These are phyloP conservation scores for Ailuropoda melanoleuca DNA, from an alignment of 2,113 vertebrate genomes.

Conservation along the genomic window DNA sequence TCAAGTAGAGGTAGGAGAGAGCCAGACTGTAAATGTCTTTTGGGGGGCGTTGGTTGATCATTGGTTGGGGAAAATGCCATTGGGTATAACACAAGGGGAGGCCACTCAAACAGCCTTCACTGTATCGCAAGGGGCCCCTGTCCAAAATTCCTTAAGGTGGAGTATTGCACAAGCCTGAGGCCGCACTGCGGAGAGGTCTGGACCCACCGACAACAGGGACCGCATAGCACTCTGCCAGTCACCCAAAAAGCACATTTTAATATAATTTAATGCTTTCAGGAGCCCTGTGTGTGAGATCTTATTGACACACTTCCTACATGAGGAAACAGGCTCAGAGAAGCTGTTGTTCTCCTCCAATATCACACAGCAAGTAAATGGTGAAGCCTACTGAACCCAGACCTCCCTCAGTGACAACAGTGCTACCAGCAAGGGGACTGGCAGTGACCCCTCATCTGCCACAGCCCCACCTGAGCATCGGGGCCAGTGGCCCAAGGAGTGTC, in stretches of 20 bases:
- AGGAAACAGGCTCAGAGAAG: not conserved
- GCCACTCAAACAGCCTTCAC: not conserved
- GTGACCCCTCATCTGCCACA: too few species aligned
- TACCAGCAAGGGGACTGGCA: accelerated
- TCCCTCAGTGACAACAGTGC: not conserved
- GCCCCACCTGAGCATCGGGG: not conserved
- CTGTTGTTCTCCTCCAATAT: not conserved
- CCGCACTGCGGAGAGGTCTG: not conserved
- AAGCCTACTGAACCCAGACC: not conserved
- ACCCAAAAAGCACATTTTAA: not conserved
- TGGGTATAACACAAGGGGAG: too few species aligned
- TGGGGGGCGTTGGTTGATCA: accelerated
- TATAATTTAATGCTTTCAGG: not conserved
- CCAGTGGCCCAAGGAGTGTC: too few species aligned
- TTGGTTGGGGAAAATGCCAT: not conserved
- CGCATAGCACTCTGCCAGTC: not conserved
- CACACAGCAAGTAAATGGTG: not conserved
- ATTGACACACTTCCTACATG: not conserved
- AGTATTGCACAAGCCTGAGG: not conserved
- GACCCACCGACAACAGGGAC: accelerated
- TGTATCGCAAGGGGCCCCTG: not conserved
- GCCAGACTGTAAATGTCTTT: not conserved
- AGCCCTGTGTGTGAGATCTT: not conserved
- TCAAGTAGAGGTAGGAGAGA: not conserved
- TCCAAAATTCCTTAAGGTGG: not conserved